A percentile compares a stretch with the other conserved stretches of the same genome.
Conservation (phyloP, 2,113 vertebrate genomes). For the Geococcyx californianus region DNA sequence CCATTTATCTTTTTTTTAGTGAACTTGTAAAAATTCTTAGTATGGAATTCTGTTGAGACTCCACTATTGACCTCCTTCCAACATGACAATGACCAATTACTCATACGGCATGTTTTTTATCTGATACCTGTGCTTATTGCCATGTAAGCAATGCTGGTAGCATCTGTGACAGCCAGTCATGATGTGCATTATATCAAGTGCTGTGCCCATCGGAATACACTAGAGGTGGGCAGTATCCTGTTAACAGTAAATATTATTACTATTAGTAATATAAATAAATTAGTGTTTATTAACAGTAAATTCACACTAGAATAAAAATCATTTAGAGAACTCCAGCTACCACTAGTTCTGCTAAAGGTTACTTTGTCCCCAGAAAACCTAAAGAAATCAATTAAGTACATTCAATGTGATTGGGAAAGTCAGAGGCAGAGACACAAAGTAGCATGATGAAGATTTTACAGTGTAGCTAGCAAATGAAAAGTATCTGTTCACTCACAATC, state of each 20-base stretch:
- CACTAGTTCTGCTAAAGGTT: neutral
- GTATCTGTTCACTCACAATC: neutral
- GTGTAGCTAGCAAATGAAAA: neutral
- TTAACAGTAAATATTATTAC: neutral
- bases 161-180: neutral
- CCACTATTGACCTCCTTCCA: neutral
- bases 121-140: neutral
- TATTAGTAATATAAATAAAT: neutral
- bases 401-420: neutral
- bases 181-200: accelerated
- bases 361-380: neutral
- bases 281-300: neutral
- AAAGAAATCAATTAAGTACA: neutral
- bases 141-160: neutral
- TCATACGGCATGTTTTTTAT: neutral
- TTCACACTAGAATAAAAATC: neutral
- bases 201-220: neutral
- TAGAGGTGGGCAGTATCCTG: neutral
- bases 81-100: accelerated
- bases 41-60: neutral
- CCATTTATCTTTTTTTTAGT: neutral
- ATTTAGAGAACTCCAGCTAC: neutral
- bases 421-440: neutral
- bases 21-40: neutral
- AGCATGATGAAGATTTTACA: neutral